These are phyloP conservation scores for Patella depressa DNA, from an alignment of 2,888 invertebrate genomes.

Conservation along the genomic window DNA sequence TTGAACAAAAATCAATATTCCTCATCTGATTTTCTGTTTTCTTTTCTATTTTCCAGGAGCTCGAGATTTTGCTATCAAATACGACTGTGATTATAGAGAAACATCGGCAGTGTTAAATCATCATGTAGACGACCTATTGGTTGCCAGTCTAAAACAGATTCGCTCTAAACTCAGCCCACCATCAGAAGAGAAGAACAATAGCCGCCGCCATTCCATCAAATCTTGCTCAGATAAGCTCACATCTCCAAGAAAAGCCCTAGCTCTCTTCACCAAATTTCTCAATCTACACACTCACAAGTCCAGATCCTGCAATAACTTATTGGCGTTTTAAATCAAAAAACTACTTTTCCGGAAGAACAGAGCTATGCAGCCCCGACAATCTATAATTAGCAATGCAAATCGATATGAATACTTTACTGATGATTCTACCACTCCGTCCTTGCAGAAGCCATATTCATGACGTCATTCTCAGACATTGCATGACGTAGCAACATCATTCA, in stretches of 20 bases:
- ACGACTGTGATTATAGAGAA: constrained; percentile 92
- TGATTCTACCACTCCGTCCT: too few species aligned
- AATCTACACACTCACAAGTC: constrained; percentile 27
- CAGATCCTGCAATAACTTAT: constrained; percentile 29
- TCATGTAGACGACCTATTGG: constrained; percentile 94
- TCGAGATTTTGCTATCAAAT: constrained; percentile 44
- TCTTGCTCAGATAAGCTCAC: constrained; percentile 14
- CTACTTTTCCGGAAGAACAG: too few species aligned
- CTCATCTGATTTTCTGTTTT: too few species aligned
- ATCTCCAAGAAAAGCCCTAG: constrained; percentile 21
- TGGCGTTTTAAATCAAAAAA: constrained; percentile 12
- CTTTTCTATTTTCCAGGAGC: constrained; percentile 46
- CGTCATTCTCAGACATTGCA: too few species aligned
- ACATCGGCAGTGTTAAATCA: constrained; percentile 97
- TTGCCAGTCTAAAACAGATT: constrained; percentile 92
- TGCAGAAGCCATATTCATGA: too few species aligned
- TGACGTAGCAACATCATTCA: too few species aligned
- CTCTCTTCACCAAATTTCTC: constrained; percentile 28
- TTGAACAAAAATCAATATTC: too few species aligned
- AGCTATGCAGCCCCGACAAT: too few species aligned
- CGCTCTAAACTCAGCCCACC: constrained; percentile 77
- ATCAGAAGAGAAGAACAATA: constrained; percentile 9
- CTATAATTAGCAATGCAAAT: too few species aligned
- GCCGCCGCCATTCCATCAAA: not conserved
- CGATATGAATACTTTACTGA: too few species aligned